Evolutionary conservation across 2,797 vertebrate species (phyloP), one percentile per base, ranked within the genome.

Genomic region (Anguilla marmorata): DNA sequence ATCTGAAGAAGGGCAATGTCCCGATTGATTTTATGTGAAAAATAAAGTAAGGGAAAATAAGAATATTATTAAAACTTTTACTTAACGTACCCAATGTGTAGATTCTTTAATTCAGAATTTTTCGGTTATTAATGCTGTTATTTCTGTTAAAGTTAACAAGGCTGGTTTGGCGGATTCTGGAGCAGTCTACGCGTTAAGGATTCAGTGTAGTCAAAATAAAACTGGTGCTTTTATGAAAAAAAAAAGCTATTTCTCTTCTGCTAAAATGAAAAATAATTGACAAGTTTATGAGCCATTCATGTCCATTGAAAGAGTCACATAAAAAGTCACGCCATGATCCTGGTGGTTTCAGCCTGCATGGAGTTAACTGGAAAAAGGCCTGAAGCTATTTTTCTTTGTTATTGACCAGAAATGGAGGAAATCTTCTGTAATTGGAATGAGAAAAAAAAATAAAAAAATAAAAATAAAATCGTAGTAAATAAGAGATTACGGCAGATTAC

Each of bases 221-320:
- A 84, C 79, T 89, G 54, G 85, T 87, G 69, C 90, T 91, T 84
- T 91, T 89, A 90, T 89, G 86, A 87, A 88, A 87, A 89, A 91
- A 90, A 91, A 89, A 90, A 90, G 87, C 85, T 84, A 88, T 91
- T 86, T 90, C 63, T 85, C 87, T 86, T 50, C 52, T 69, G 58
- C 76, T 54, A 69, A 87, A 89, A 41, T 84, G 85, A 74, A 88
- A 85, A 82, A 90, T 87, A 91, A 91, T 86, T 85, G 87, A 88
- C 84, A 72, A 85, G 58, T 87, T 37, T 87, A 86, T 85, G 69
- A 79, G 52, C 72, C 66, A 80, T 27, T 41, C 48, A 86, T 50
- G 69, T 83, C 21, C 54, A 52, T 27, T 66, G 41, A 48, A 86
- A 66, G 33, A 37, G 50, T 21, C 14, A 66, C 82, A 87, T 82